These are phyloP conservation scores for Pongo abelii DNA, from an alignment of 2,113 vertebrate species.

Conservation along the genomic window DNA sequence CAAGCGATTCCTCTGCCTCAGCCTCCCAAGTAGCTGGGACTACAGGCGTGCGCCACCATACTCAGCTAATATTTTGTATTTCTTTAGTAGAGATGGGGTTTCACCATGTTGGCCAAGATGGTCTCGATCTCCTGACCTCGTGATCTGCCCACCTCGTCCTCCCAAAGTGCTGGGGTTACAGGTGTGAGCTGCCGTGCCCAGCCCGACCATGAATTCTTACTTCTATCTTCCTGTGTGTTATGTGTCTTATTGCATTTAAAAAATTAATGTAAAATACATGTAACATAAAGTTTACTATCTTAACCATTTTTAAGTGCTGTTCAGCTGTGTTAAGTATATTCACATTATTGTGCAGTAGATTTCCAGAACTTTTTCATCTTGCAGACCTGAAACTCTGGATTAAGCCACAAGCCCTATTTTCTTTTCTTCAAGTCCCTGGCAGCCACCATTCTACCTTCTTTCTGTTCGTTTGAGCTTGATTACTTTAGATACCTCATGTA, in stretches of 20 bases:
- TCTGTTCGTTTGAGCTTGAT: not conserved
- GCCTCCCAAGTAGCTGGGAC: no score
- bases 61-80: no score
- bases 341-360: not conserved
- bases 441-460: not conserved
- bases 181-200: no score
- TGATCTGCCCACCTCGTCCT: no score
- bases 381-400: not conserved
- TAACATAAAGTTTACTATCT: not conserved
- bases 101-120: no score
- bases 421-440: not conserved
- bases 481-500: not conserved
- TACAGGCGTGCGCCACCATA: no score
- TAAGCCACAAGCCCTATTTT: not conserved
- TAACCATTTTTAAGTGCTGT: not conserved
- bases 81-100: no score
- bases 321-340: not conserved
- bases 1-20: no score
- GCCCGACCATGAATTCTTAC: not conserved
- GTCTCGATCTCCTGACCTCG: no score
- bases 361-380: not conserved
- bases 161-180: no score
- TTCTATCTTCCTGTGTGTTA: not conserved
- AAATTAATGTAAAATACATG: not conserved
- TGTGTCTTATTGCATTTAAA: not conserved